Evolutionary conservation across 35 echinoderm and acorn worm species (phyloP), one percentile per base, ranked within the genome.

Genomic region (Apostichopus californicus): DNA sequence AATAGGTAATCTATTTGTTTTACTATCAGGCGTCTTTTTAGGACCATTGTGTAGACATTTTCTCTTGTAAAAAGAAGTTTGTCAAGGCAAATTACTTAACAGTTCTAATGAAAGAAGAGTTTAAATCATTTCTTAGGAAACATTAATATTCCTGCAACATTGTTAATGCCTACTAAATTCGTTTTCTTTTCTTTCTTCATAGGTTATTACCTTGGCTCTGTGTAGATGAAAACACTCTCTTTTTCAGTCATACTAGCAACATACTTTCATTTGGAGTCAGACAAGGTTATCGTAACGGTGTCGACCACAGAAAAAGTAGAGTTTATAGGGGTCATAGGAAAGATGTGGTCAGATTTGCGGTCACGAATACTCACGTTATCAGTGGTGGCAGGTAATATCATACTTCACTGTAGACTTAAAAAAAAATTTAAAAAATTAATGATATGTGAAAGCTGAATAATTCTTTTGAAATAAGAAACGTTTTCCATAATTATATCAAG

Each of bases 141-240:
- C 11, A 0, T 68, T 68, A 68, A 5, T 68, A 0, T 68, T 18
- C 11, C 18, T 68, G 64, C 21, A 75, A 75, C 21, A 75, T 78
- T 78, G 20, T 78, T 78, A 9, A 11, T 0, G 2, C 8, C 5
- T 78, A 78, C 55, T 82, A 15, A 63, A 1, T 0, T 73, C 3
- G 0, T 46, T 2, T 46, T 46, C 34, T 9, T 54, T 34, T 54
- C 22, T 73, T 73, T 18, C 46, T 71, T 9, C 15, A 24, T 73
- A 89, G 86, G 34, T 72, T 89, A 46, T 73, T 89, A 68, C 86
- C 86, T 15, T 89, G 86, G 86, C 86, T 89, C 23, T 89, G 61
- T 72, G 12, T 89, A 63, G 23, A 66, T 89, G 86, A 53, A 6
- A 68, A 68, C 46, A 73, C 61, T 6, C 61, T 89, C 4, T 89